Evolutionary conservation across 37 sponge, comb jelly and placozoan species (phyloP), one percentile per base, ranked within the genome.

Genomic region (Cliona cf. orientalis): DNA sequence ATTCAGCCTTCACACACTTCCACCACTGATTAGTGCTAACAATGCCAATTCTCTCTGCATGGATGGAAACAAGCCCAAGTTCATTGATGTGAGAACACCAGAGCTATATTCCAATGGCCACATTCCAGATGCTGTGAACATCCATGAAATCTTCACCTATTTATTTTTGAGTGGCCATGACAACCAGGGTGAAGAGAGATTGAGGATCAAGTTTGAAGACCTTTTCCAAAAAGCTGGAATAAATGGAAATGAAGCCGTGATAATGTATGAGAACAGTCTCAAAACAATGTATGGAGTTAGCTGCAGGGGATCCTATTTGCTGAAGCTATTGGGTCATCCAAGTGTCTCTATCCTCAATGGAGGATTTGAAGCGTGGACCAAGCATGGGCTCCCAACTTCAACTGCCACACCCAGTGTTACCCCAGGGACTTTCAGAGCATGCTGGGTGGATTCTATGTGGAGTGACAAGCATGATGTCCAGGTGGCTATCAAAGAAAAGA

Each of bases 281-380:
- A 59, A 57, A 5, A 39, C 76, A 9, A 5, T 75, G 33, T 75
- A 75, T 39, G 76, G 76, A 36, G 76, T 39, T 32, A 75, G 76
- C 76, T 75, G 76, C 61, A 75, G 76, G 31, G 76, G 56, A 31
- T 37, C 33, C 42, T 75, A 59, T 37, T 36, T 75, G 7, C 76
- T 75, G 41, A 57, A 57, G 42, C 61, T 75, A 12, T 61, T 75
- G 4, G 76, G 76, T 11, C 76, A 75, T 31, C 76, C 59, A 31
- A 55, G 42, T 23, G 76, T 75, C 42, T 75, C 76, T 37, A 25
- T 75, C 22, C 76, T 75, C 21, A 6, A 57, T 57, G 76, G 76
- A 19, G 76, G 76, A 31, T 19, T 57, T 5, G 61, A 75, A 14
- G 23, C 41, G 5, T 75, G 76, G 76, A 5, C 36, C 17, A n/a